Conservation (phyloP, 2,113 vertebrate species). For the Marcusenius ussheri region DNA sequence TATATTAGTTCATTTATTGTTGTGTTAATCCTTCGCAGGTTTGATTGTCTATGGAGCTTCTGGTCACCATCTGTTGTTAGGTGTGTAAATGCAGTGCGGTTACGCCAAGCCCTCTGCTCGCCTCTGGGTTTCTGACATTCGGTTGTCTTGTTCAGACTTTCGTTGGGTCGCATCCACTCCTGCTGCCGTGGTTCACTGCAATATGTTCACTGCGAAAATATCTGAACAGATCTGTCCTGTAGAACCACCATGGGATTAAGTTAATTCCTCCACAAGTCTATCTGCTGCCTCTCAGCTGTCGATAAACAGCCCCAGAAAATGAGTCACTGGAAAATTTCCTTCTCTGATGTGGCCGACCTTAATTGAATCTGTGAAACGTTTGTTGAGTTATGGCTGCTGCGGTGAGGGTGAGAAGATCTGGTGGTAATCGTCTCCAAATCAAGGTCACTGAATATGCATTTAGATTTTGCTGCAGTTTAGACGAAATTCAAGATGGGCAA, state of each 20-base stretch:
- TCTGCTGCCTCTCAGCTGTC: background rate
- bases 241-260: background rate
- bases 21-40: slow-evolving; percentile 87
- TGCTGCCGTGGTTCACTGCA: background rate
- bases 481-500: background rate
- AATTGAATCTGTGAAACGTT: background rate
- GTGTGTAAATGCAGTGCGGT: slow-evolving; percentile 82
- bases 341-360: background rate
- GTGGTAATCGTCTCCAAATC: background rate
- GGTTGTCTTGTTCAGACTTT: slow-evolving; percentile 4
- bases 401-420: background rate
- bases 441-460: background rate
- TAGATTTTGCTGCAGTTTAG: background rate
- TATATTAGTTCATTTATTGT: slow-evolving; percentile 31
- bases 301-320: background rate
- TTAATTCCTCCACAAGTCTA: background rate
- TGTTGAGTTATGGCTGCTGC: background rate
- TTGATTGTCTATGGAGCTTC: slow-evolving; percentile 95
- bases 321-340: background rate
- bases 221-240: background rate
- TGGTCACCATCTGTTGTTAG: slow-evolving; percentile 98
- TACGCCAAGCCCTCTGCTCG: slow-evolving; percentile 24
- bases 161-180: background rate
- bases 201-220: background rate
- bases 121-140: slow-evolving; percentile 17